Base-by-base conservation (phyloP, 2,888 invertebrate species). In the Venustoraphidia nigricollis region DNA sequence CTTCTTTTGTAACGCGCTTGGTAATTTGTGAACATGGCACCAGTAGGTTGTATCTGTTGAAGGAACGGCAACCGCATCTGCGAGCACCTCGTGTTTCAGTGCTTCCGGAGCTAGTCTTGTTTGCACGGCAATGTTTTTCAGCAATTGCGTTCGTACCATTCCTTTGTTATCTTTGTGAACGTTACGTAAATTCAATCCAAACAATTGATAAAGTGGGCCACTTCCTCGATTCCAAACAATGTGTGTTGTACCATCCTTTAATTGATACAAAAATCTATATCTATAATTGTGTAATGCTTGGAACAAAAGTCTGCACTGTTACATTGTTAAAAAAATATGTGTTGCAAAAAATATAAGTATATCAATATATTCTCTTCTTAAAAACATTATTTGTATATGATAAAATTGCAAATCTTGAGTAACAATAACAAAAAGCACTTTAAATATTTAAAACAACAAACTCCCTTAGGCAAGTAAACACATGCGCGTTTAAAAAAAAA, bases 31-130 rank as follows among this genome's bases (percentile, higher is more conserved):
- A 6, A 94, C 78, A 51, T 83, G 83, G 62, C 97, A 98, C 96
- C 97, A 98, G 62, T 98, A 98, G 0, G 95, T 96, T 0, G 98
- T 98, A 58, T 96, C 95, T 10, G 67, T 71, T 2, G 72, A 70
- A 0, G 96, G 96, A 4, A 98, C 82, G 51, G 76, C 67, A 1
- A 89, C 76, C 43, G 77, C 68, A 46, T 80, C 69, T 14, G 80
- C 73, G 1, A 75, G 67, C 27, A 90, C 67, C 49, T 78, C 75
- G 34, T 83, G 64, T 49, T 71, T 66, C 61, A 75, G 73, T 0
- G 79, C 70, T 27, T 74, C 62, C 0, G 62, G 56, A 8, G 67
- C 65, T 1, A 73, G 62, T 8, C 69, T 63, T 1, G 67, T 64
- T 3, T 60, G 50, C 47, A 58, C 55, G 44, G 59, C 53, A 4